A percentile compares a stretch with the other conserved stretches of the same genome.
Evolutionary conservation across 2,797 vertebrate genomes (phyloP).

Genomic region (Microcaecilia unicolor): DNA sequence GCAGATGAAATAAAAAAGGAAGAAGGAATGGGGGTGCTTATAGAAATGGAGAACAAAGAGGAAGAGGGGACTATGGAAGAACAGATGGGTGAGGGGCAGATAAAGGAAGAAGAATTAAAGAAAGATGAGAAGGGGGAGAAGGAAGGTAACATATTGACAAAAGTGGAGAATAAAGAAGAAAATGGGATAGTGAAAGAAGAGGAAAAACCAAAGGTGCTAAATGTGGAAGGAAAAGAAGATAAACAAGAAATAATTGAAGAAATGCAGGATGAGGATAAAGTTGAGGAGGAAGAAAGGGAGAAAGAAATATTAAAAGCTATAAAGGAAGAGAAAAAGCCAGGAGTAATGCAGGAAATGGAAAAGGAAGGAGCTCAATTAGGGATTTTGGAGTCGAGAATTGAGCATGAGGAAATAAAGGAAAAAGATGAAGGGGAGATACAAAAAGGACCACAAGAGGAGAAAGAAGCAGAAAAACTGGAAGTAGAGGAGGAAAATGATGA

Average conservation of each 20-base stretch:
- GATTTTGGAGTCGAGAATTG: too few species aligned
- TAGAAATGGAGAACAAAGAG: constrained; percentile 20
- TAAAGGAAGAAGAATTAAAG: neutral
- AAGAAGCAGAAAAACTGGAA: neutral
- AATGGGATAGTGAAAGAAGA: neutral
- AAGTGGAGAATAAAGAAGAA: neutral
- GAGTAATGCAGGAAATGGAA: too few species aligned
- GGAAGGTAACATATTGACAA: neutral
- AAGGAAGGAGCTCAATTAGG: too few species aligned
- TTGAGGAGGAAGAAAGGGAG: constrained; percentile 28
- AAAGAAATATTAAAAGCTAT: too few species aligned
- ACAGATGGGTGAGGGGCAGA: constrained; percentile 1
- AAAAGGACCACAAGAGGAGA: neutral
- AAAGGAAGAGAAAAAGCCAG: too few species aligned
- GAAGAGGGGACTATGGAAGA: too few species aligned
- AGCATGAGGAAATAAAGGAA: neutral
- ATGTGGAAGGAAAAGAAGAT: neutral
- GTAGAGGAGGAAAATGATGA: constrained; percentile 15
- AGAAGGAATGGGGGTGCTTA: neutral
- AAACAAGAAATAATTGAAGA: neutral
- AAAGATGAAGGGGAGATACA: neutral
- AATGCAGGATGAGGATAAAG: neutral
- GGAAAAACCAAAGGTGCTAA: neutral
- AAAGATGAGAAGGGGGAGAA: neutral
- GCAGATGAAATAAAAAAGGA: neutral